These are phyloP conservation scores for Geotrypetes seraphini DNA, from an alignment of 2,797 vertebrate genomes.

Conservation along the genomic window DNA sequence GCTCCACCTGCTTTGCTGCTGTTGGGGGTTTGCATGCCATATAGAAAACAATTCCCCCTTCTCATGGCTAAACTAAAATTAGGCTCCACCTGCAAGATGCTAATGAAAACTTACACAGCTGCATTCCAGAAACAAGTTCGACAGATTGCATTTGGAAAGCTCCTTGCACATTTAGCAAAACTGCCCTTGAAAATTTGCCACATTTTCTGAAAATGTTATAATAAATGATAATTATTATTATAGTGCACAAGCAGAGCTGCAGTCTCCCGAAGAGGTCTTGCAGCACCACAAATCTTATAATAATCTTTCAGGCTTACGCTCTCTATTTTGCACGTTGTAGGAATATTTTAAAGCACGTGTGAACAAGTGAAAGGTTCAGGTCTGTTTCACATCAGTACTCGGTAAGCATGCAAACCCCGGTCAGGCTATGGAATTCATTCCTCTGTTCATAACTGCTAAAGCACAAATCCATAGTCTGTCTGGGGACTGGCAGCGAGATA, in stretches of 20 bases:
- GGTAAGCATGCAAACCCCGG: not conserved
- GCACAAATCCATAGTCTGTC: not conserved
- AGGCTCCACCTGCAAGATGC: slow-evolving; percentile 68
- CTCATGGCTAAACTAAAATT: slow-evolving; percentile 63
- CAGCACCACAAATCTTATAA: slow-evolving; percentile 34
- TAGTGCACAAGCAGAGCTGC: slow-evolving; percentile 57
- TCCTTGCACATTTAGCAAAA: slow-evolving; percentile 37
- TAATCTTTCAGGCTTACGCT: slow-evolving; percentile 40
- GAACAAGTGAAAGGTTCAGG: slow-evolving; percentile 39
- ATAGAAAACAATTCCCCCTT: slow-evolving; percentile 53
- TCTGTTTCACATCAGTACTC: slow-evolving; percentile 22
- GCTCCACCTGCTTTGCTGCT: slow-evolving; percentile 50
- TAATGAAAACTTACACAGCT: slow-evolving; percentile 62
- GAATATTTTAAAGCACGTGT: slow-evolving; percentile 36
- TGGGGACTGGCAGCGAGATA: slow-evolving; percentile 1
- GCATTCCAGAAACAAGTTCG: slow-evolving; percentile 60
- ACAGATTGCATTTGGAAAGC: slow-evolving; percentile 59
- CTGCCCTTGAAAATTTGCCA: slow-evolving; percentile 42
- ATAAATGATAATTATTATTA: slow-evolving; percentile 66
- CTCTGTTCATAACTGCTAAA: slow-evolving; percentile 4
- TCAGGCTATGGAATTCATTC: slow-evolving; percentile 1
- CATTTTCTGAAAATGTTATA: slow-evolving; percentile 49
- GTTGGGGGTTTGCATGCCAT: slow-evolving; percentile 26
- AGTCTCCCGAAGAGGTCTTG: slow-evolving; percentile 56
- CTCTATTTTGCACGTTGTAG: slow-evolving; percentile 45